Conservation (phyloP, 2,888 invertebrate species). For the Schizotus pectinicornis region DNA sequence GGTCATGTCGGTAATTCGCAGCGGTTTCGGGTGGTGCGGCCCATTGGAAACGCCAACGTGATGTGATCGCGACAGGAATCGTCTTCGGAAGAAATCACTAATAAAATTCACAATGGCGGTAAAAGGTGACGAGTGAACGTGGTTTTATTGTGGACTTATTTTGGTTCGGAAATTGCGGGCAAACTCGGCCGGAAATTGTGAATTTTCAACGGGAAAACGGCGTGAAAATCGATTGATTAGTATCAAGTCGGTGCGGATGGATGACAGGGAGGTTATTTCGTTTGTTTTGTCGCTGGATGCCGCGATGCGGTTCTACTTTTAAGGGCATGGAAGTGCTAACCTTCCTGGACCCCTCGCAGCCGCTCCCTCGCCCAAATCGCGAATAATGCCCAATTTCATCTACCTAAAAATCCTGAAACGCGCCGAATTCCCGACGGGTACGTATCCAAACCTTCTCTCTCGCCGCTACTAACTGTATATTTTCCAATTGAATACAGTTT, state of each 20-base stretch:
- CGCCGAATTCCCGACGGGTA: too few relatives aligned
- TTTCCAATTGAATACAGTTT: conserved; percentile 58
- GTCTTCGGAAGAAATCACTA: conserved; percentile 24
- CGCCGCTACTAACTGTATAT: conserved; percentile 55
- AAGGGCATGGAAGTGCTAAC: conserved; percentile 48
- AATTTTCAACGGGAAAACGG: too few relatives aligned
- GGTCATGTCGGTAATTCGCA: conserved; percentile 17
- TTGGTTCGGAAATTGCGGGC: not conserved
- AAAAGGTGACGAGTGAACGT: conserved; percentile 50
- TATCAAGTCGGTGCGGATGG: not conserved
- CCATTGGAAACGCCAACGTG: conserved; percentile 3
- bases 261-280: not conserved
- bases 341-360: conserved; percentile 8
- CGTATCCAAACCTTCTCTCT: not conserved
- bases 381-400: too few relatives aligned
- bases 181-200: not conserved
- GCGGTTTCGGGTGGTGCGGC: not conserved
- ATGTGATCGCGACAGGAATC: conserved; percentile 37
- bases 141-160: conserved; percentile 27
- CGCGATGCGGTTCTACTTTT: conserved; percentile 43
- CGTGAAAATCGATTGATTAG: too few relatives aligned
- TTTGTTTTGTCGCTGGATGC: not conserved
- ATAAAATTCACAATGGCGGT: conserved; percentile 58
- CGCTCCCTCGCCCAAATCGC: too few relatives aligned
- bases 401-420: too few relatives aligned